These are phyloP conservation scores for Myiozetetes cayanensis DNA, from an alignment of 2,113 vertebrate genomes.

Conservation along the genomic window DNA sequence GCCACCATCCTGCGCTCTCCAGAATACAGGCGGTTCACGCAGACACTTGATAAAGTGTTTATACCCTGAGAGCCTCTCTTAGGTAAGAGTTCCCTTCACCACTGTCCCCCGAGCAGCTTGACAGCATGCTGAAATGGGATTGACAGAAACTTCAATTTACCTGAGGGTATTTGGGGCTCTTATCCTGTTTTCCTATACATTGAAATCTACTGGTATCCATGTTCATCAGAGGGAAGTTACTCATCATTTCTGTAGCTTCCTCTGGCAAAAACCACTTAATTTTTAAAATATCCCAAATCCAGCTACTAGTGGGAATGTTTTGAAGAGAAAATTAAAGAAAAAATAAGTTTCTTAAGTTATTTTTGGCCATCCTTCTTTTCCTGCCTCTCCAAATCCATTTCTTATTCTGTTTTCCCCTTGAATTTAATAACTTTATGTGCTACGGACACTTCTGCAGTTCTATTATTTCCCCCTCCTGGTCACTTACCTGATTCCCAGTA, in stretches of 20 bases:
- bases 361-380: background rate
- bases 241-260: background rate
- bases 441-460: background rate
- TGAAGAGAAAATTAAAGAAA: background rate
- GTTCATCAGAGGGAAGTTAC: background rate
- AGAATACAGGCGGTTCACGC: background rate
- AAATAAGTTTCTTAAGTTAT: background rate
- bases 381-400: background rate
- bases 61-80: background rate
- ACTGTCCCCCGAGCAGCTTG: background rate
- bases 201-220: background rate
- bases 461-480: background rate
- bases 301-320: background rate
- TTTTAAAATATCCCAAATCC: background rate
- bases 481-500: constrained; percentile 61
- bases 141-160: background rate
- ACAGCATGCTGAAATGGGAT: background rate
- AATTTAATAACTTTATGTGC: background rate
- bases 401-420: background rate
- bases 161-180: background rate
- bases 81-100: constrained; percentile 31
- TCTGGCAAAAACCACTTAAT: background rate
- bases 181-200: background rate
- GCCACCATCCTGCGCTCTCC: background rate
- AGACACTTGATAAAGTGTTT: background rate